Percentiles rank a stretch among this genome's conserved stretches.
phyloP scores from a whole-genome alignment of 2,113 vertebrate species.

The Oreochromis spilurus region DNA sequence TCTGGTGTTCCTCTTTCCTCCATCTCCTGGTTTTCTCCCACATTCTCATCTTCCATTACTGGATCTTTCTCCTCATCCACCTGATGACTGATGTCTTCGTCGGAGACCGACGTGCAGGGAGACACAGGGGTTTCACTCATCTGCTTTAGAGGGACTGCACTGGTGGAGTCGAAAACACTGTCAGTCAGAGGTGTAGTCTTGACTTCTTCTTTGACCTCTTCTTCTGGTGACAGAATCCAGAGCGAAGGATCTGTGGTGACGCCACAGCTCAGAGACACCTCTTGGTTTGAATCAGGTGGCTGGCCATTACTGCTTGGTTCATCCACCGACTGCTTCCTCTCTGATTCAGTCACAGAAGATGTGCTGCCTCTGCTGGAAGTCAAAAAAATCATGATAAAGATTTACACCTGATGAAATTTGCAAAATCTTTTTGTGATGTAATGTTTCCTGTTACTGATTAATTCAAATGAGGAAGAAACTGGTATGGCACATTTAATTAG shows the following conservation, averaged over 20 bases:
- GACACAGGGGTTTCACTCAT: not conserved
- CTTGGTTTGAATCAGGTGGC: slow-evolving; percentile 5
- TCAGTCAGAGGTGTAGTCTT: not conserved
- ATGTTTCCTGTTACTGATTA: not conserved
- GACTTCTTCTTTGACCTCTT: slow-evolving; percentile 9
- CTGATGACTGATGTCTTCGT: slow-evolving; percentile 10
- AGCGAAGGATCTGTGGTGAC: slow-evolving; percentile 67
- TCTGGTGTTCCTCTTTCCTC: slow-evolving; percentile 25
- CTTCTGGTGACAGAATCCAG: slow-evolving; percentile 43
- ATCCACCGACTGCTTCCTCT: slow-evolving; percentile 33
- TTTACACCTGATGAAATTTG: not conserved
- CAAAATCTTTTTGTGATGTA: not conserved
- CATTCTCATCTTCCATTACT: not conserved
- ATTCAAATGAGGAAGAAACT: not conserved
- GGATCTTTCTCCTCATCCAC: slow-evolving; percentile 8
- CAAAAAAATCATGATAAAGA: not conserved
- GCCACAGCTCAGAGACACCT: slow-evolving; percentile 64
- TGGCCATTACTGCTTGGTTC: slow-evolving; percentile 6
- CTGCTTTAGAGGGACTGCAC: not conserved
- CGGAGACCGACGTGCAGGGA: not conserved
- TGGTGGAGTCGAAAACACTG: not conserved
- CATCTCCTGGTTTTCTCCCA: not conserved
- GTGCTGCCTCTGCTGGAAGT: slow-evolving; percentile 16
- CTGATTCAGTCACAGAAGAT: not conserved
- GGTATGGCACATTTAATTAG: not conserved